These are phyloP conservation scores for Dasysyrphus tricinctus DNA, from an alignment of 2,888 invertebrate genomes.

Conservation along the genomic window DNA sequence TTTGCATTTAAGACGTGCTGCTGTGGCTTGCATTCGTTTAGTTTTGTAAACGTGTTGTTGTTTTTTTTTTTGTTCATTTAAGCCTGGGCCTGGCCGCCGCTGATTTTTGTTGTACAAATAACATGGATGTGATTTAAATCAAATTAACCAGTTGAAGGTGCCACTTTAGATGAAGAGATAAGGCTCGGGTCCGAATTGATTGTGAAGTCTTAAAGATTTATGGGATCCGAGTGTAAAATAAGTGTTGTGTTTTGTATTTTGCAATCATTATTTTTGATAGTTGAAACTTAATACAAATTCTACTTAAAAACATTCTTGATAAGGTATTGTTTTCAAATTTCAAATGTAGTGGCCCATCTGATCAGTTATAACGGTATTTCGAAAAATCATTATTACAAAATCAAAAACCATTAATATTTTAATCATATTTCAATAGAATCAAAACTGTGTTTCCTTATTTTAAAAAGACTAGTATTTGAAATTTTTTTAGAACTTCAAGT, in stretches of 20 bases:
- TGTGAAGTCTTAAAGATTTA: slow-evolving; percentile 62
- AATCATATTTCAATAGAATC: too few species aligned
- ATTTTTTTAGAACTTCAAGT: too few species aligned
- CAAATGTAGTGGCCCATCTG: too few species aligned
- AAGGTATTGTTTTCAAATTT: too few species aligned
- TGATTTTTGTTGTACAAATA: not conserved
- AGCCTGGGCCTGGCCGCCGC: not conserved
- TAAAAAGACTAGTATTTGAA: too few species aligned
- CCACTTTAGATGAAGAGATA: slow-evolving; percentile 75
- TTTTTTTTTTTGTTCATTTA: slow-evolving; percentile 5
- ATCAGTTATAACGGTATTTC: too few species aligned
- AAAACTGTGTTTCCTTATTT: too few species aligned
- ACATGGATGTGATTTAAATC: slow-evolving; percentile 61
- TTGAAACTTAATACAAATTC: too few species aligned
- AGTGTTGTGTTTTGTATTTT: slow-evolving; percentile 1
- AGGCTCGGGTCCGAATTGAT: slow-evolving; percentile 56
- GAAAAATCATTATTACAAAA: too few species aligned
- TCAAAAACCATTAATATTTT: too few species aligned
- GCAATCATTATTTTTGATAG: too few species aligned
- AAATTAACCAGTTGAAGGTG: slow-evolving; percentile 73
- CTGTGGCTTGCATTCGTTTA: slow-evolving; percentile 60
- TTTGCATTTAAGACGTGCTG: slow-evolving; percentile 71
- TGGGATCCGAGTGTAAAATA: slow-evolving; percentile 5
- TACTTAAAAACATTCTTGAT: too few species aligned
- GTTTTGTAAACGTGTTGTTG: slow-evolving; percentile 17